Evolutionary conservation across 2,888 invertebrate genomes (phyloP).

Genomic region (Euplexia lucipara): DNA sequence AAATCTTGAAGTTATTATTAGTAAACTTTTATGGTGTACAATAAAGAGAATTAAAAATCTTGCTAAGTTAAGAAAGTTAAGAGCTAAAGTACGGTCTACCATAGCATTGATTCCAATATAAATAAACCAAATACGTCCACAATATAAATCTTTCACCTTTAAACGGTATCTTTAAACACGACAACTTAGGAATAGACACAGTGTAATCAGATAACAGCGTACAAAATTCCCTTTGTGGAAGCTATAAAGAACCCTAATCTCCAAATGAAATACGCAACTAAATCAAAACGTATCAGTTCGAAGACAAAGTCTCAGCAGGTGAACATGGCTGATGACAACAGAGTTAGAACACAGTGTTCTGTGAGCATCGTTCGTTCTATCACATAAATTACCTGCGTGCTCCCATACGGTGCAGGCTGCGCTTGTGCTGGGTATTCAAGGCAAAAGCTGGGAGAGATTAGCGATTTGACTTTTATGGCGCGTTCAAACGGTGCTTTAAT

Average conservation of each 20-base stretch:
- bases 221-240: slow-evolving; percentile 45
- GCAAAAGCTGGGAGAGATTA: slow-evolving; percentile 47
- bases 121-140: slow-evolving; percentile 50
- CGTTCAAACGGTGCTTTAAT: too few relatives aligned
- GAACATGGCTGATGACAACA: slow-evolving; percentile 71
- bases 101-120: slow-evolving; percentile 25
- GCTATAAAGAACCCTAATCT: slow-evolving; percentile 62
- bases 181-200: slow-evolving; percentile 37
- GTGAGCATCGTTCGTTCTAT: slow-evolving; percentile 72
- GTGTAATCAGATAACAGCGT: slow-evolving; percentile 37
- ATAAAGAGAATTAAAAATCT: too few relatives aligned
- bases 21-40: too few relatives aligned
- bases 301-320: slow-evolving; percentile 70
- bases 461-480: slow-evolving; percentile 6
- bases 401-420: slow-evolving; percentile 72
- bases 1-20: too few relatives aligned
- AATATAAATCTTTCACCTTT: slow-evolving; percentile 40
- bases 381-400: slow-evolving; percentile 79
- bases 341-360: slow-evolving; percentile 73
- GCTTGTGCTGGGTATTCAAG: slow-evolving; percentile 41
- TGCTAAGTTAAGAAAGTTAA: too few relatives aligned
- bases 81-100: neutral
- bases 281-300: slow-evolving; percentile 66
- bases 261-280: slow-evolving; percentile 55
- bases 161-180: slow-evolving; percentile 41